Conservation (phyloP, 2,113 vertebrate genomes). For the Pongo pygmaeus region DNA sequence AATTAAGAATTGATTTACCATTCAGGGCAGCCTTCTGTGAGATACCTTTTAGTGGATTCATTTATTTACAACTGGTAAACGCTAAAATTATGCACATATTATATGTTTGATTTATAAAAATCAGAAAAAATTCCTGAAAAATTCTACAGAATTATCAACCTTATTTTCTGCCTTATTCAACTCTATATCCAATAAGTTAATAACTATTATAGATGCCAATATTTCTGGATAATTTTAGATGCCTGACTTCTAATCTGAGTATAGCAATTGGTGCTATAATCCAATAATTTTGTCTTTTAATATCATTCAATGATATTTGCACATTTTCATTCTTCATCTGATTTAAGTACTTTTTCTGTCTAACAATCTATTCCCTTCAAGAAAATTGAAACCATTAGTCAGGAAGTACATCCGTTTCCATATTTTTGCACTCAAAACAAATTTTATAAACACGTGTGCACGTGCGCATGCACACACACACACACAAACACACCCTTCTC, state of each 20-base stretch:
- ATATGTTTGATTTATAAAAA: neutral
- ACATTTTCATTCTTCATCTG: neutral
- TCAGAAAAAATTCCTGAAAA: neutral
- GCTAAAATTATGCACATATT: neutral
- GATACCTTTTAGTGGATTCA: neutral
- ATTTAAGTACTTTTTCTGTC: neutral
- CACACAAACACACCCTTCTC: neutral
- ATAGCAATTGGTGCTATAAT: neutral
- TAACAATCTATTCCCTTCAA: neutral
- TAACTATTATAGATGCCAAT: neutral
- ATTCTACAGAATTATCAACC: neutral
- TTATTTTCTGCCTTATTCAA: neutral
- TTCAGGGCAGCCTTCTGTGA: neutral
- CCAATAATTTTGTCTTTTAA: neutral
- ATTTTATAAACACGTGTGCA: neutral
- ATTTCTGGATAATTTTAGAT: neutral
- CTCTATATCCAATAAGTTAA: neutral
- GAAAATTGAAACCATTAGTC: neutral
- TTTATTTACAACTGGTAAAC: neutral
- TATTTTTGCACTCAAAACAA: neutral
- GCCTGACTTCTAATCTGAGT: neutral
- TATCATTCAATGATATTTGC: neutral
- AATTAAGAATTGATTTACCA: neutral
- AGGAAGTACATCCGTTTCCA: neutral
- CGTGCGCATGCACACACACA: fast-evolving